These are phyloP conservation scores for Heptranchias perlo DNA, from an alignment of 2,113 vertebrate species.

Conservation along the genomic window DNA sequence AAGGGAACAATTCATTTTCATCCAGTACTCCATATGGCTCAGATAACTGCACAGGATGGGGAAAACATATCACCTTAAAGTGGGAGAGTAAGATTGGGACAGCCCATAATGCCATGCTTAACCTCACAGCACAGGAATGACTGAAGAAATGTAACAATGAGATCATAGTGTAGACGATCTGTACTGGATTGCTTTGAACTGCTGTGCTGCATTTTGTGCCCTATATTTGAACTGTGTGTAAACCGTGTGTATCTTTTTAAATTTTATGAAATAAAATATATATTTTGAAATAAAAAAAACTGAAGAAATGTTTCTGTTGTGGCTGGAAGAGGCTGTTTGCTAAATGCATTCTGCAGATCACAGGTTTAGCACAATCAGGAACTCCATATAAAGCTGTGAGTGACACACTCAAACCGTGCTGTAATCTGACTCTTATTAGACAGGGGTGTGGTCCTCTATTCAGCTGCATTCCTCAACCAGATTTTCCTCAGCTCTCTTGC, in stretches of 20 bases:
- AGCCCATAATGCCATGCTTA: not conserved
- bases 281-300: no score
- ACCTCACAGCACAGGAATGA: not conserved
- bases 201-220: no score
- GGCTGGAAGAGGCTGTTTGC: not conserved
- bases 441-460: not conserved
- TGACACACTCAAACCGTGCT: not conserved
- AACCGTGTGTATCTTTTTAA: no score
- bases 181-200: no score
- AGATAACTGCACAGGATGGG: not conserved
- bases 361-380: not conserved
- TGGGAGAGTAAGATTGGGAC: not conserved
- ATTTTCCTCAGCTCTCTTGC: not conserved
- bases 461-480: not conserved
- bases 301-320: slow-evolving; percentile 14
- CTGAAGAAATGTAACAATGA: not conserved
- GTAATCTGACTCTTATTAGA: not conserved
- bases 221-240: no score
- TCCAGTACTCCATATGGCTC: not conserved
- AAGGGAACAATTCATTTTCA: not conserved
- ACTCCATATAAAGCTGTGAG: not conserved
- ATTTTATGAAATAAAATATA: no score
- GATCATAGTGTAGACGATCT: no score
- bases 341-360: not conserved
- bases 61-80: not conserved